Percentiles rank a stretch among this genome's conserved stretches.
Conservation (phyloP, 2,888 invertebrate species). For the Agonopterix heracliana region DNA sequence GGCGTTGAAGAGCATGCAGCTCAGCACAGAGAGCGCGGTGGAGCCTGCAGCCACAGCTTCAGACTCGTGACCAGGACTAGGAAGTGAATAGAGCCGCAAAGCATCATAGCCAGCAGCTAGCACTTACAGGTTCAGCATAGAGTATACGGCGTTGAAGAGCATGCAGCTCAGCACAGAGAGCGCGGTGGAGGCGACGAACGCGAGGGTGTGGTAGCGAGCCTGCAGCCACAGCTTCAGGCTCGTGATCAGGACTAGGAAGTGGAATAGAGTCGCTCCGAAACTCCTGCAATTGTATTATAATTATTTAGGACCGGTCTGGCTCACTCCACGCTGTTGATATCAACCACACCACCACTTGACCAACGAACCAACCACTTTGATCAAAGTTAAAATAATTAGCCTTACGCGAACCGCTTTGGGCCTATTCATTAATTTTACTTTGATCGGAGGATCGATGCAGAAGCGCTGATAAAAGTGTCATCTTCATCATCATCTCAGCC, state of each 20-base stretch:
- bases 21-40: conserved; percentile 52
- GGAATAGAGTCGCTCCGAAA: conserved; percentile 78
- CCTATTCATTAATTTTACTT: too few species aligned
- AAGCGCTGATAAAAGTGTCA: too few species aligned
- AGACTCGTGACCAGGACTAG: conserved; percentile 76
- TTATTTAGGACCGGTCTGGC: too few species aligned
- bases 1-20: conserved; percentile 72
- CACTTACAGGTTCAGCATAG: conserved; percentile 77
- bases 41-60: conserved; percentile 78
- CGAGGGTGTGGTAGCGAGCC: conserved; percentile 75
- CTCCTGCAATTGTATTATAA: conserved; percentile 38
- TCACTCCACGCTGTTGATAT: too few species aligned
- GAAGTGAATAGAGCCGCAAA: conserved; percentile 79
- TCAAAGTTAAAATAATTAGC: too few species aligned
- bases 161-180: conserved; percentile 72
- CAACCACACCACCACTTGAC: too few species aligned
- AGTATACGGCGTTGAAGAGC: conserved; percentile 72
- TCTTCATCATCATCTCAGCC: too few species aligned
- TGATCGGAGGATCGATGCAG: too few species aligned
- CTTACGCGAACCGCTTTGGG: too few species aligned
- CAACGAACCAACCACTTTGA: too few species aligned
- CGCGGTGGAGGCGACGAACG: conserved; percentile 62
- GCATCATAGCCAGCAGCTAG: conserved; percentile 30
- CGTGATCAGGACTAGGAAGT: conserved; percentile 72
- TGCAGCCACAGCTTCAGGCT: conserved; percentile 79